phyloP scores from a whole-genome alignment of 2,797 vertebrate species.

The Tragelaphus eurycerus region DNA sequence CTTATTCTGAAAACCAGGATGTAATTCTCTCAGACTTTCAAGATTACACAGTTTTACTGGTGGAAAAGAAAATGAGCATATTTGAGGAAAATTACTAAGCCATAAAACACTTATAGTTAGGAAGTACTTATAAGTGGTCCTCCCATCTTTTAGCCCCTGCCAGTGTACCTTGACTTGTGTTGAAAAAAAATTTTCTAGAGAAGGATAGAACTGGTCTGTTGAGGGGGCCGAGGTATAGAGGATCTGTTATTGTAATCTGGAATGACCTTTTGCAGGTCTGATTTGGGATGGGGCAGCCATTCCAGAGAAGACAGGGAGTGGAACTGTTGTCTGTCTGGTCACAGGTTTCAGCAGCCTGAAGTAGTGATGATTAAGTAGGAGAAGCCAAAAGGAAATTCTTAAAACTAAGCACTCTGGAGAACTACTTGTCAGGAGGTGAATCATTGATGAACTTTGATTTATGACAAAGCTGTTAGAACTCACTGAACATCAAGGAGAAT shows the following conservation, averaged over 20 bases:
- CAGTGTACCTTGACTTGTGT: not conserved
- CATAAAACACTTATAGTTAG: not conserved
- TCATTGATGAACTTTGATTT: conserved; percentile 39
- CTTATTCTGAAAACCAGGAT: conserved; percentile 29
- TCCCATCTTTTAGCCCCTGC: not conserved
- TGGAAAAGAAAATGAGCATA: conserved; percentile 4
- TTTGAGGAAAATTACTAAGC: not conserved
- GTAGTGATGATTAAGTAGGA: not conserved
- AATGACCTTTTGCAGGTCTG: not conserved
- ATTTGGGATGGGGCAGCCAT: not conserved
- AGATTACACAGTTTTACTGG: not conserved
- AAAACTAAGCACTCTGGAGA: conserved; percentile 39
- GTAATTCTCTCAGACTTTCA: conserved; percentile 18
- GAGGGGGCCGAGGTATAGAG: no score
- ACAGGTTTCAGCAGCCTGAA: conserved; percentile 20
- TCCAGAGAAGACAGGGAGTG: not conserved
- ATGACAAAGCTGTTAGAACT: conserved; percentile 17
- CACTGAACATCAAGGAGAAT: not conserved
- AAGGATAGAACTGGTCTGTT: not conserved
- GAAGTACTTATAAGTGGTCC: not conserved
- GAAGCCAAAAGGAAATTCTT: conserved; percentile 43
- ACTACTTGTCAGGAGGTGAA: conserved; percentile 24
- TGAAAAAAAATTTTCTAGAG: not conserved
- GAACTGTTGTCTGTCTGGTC: not conserved
- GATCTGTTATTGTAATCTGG: no score